Base-by-base conservation (phyloP, 2,888 invertebrate species). In the Crossocerus cetratus region DNA sequence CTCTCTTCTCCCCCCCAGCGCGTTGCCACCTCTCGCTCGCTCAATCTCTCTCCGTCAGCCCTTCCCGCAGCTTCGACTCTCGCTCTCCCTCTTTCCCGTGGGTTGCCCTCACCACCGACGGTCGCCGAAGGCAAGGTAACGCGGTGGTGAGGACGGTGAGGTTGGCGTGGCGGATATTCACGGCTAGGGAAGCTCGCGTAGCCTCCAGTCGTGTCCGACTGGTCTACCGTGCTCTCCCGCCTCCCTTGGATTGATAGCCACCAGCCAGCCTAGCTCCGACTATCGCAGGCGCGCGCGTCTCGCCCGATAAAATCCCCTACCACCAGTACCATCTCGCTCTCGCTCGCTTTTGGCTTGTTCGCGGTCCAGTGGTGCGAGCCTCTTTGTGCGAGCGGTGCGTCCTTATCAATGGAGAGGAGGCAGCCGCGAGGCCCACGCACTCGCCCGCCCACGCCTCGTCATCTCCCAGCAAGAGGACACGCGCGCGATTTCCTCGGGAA, bases 371-470 rank as follows among this genome's bases (percentile, higher is more conserved):
- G 76, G 82, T 84, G 79, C 69, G 74, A 55, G 73, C 70, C 43
- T 69, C 74, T 69, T 74, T 69, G 72, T 77, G 72, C 80, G 78
- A 70, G 49, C 71, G 43, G 55, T 56, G 54, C 73, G 68, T 56
- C 81, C 80, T 82, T 76, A 82, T 83, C 84, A 84, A 83, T 84
- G 82, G 76, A 73, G 80, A 77, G 77, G 3, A 43, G 13, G 79
- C 74, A 83, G 82, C 59, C 74, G 62, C 71, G 69, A 64, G 80
- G 80, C 60, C 64, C 74, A 72, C 70, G 49, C 16, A 5, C 83
- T 75, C 81, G 76, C 83, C 83, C 62, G 83, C 83, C 83, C 83
- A 83, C 78, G 68, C 76, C 73, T 65, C 81, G 82, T 81, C 76
- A 80, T 78, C 76, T 78, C 81, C 81, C 71, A 32, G 11, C 65